A percentile compares a stretch with the other conserved stretches of the same genome.
phyloP scores from a whole-genome alignment of 1,140 invertebrate genomes.

The Scaptomyza hsui region DNA sequence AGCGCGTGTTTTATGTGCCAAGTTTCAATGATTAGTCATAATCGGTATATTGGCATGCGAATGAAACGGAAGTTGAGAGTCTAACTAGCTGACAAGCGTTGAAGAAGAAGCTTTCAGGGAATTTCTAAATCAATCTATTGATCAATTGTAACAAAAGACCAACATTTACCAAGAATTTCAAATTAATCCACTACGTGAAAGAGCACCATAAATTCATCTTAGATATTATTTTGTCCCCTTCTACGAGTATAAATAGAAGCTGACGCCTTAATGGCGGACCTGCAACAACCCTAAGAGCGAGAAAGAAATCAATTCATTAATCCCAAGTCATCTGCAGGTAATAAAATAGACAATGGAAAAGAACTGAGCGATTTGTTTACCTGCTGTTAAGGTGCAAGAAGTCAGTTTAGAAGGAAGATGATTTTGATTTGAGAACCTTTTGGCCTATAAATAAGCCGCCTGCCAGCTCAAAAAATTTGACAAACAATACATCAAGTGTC shows the following conservation, averaged over 20 bases:
- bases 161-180: constrained; percentile 41
- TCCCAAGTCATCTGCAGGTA: constrained; percentile 35
- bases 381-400: constrained; percentile 62
- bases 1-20: constrained; percentile 58
- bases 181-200: constrained; percentile 21
- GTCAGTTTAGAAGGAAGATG: constrained; percentile 22
- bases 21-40: constrained; percentile 70
- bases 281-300: constrained; percentile 34
- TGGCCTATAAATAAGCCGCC: constrained; percentile 2
- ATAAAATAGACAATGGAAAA: constrained; percentile 26
- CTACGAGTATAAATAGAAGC: constrained; percentile 44
- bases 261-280: constrained; percentile 38
- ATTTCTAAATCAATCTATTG: constrained; percentile 11
- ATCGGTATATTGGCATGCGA: constrained; percentile 57
- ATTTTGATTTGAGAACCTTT: constrained; percentile 5
- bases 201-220: constrained; percentile 44
- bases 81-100: constrained; percentile 1
- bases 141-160: not conserved
- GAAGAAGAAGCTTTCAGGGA: constrained; percentile 1
- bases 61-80: constrained; percentile 59
- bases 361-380: constrained; percentile 24
- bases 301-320: constrained; percentile 55
- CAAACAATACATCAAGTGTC: constrained; percentile 62
- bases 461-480: constrained; percentile 35
- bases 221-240: constrained; percentile 15